Evolutionary conservation across 2,888 invertebrate species (phyloP).

Genomic region (Eristalis pertinax): DNA sequence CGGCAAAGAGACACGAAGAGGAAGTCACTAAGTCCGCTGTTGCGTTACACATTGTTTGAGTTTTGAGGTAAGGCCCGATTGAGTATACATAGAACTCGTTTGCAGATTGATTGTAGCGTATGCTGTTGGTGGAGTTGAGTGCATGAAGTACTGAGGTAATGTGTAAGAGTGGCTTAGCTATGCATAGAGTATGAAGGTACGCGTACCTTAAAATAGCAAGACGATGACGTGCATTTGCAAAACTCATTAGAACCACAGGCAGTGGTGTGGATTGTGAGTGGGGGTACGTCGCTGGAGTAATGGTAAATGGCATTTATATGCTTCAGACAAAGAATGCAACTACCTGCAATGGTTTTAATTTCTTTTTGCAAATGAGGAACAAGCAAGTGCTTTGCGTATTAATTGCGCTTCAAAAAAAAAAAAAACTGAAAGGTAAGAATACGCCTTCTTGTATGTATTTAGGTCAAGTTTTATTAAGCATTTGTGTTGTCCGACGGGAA

Average conservation of each 20-base stretch:
- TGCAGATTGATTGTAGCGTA: conserved; percentile 47
- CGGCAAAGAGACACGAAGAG: conserved; percentile 14
- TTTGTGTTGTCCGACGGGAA: neutral
- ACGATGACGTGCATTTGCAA: conserved; percentile 29
- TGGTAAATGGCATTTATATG: neutral
- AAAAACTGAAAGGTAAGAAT: neutral
- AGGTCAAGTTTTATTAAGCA: neutral
- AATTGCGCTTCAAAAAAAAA: neutral
- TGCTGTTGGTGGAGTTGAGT: conserved; percentile 37
- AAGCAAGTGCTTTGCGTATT: neutral
- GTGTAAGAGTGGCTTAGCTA: conserved; percentile 36
- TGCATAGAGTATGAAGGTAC: conserved; percentile 7
- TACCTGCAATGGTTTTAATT: neutral
- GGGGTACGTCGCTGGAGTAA: neutral
- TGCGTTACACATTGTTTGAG: conserved; percentile 12
- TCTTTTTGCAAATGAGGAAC: neutral
- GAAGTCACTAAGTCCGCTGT: conserved; percentile 18
- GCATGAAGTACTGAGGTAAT: conserved; percentile 20
- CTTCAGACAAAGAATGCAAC: neutral
- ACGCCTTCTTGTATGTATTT: neutral
- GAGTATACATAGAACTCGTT: conserved; percentile 58
- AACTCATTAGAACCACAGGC: neutral
- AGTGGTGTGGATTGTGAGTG: conserved; percentile 25
- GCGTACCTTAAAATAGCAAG: conserved; percentile 19
- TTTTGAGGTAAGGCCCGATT: conserved; percentile 16